Percentiles rank a stretch among this genome's conserved stretches.
These are phyloP conservation scores for Cryptocheilus praepositus DNA, from an alignment of 2,888 invertebrate genomes.

Conservation along the genomic window DNA sequence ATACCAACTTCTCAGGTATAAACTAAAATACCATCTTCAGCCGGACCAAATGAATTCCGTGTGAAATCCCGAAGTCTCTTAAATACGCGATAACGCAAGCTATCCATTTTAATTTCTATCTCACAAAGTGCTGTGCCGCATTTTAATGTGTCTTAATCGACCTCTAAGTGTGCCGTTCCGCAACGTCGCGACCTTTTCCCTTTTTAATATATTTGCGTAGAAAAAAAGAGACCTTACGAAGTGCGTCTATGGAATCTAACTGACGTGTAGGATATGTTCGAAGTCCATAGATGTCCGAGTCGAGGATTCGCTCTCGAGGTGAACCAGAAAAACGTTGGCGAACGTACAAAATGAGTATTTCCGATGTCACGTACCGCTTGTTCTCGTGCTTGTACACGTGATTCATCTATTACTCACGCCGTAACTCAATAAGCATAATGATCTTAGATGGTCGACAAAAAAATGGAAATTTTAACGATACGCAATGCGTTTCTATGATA, in stretches of 20 bases:
- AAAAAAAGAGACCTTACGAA: not conserved
- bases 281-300: constrained; percentile 45
- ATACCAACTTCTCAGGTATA: not conserved
- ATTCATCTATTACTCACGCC: constrained; percentile 12
- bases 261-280: not conserved
- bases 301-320: constrained; percentile 56
- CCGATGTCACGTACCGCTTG: constrained; percentile 10
- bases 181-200: not conserved
- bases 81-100: not conserved
- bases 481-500: no score
- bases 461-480: no score
- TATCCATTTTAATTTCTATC: not conserved
- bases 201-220: not conserved
- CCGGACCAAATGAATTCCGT: not conserved
- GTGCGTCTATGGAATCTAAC: not conserved
- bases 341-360: constrained; percentile 7
- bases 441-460: no score
- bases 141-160: not conserved
- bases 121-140: not conserved
- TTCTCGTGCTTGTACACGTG: not conserved
- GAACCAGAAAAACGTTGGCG: constrained; percentile 45
- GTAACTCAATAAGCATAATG: not conserved
- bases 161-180: not conserved
- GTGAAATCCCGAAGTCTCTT: no score
- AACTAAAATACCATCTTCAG: not conserved